Base-by-base conservation (phyloP, 2,888 invertebrate species). In the Tetragonisca angustula region DNA sequence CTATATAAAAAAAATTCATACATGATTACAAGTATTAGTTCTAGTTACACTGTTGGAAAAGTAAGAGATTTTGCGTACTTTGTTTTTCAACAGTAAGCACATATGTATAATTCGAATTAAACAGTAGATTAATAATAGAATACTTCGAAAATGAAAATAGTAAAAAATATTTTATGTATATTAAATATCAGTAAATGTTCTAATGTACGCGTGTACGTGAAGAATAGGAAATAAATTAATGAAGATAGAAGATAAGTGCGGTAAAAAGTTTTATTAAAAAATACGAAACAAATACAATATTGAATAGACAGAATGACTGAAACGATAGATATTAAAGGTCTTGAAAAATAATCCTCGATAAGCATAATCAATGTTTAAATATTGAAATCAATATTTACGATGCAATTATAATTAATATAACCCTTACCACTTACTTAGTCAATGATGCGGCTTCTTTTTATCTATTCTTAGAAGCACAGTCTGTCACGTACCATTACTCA, bases 351-450 rank as follows among this genome's bases (percentile, higher is more conserved):
- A n/a, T 11, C 1, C 19, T 4, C 32, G 83, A 83, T 76, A 68
- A 76, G 36, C n/a, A 15, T 50, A 56, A 61, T 72, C 83, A 56
- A 49, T 72, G 67, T 71, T 76, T 82, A 36, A 75, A 75, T 50
- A 76, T 76, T 13, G 83, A 62, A 70, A 75, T 62, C 32, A 62
- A 82, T 82, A 50, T 83, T 76, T 76, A 76, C 83, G 19, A 62
- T 68, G 54, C 54, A 75, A 76, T 76, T 83, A 56, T 43, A 83
- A 83, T 83, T 82, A 76, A 72, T n/a, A 49, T 62, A 71, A 76
- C 11, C n/a, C 49, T 62, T n/a, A 15, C 17, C 36, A 6, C 32
- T 70, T 61, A 2, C 56, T 72, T 50, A 49, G n/a, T 15, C 24
- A 4, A 11, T 32, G 13, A 52, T 9, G 61, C 82, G 82, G 82